Conservation (phyloP, 1,140 invertebrate species). For the Lordiphosa clarofinis region DNA sequence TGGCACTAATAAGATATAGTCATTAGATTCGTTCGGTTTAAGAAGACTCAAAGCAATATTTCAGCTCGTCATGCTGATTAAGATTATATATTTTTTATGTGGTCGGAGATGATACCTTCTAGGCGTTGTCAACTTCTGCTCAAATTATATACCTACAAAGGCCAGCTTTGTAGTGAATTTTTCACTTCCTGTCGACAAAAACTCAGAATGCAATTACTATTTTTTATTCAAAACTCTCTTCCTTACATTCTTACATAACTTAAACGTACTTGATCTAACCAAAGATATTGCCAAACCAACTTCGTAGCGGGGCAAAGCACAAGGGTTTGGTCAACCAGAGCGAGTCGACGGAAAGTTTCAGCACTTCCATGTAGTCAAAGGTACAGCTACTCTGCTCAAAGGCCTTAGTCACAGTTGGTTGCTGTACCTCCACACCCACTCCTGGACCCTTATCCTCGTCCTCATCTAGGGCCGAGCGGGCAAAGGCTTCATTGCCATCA, state of each 20-base stretch:
- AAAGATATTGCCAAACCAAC: conserved; percentile 71
- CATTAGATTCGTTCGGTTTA: too few relatives aligned
- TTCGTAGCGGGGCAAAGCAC: conserved; percentile 65
- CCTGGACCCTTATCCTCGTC: conserved; percentile 27
- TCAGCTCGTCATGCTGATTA: too few relatives aligned
- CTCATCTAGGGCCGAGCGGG: conserved; percentile 48
- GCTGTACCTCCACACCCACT: background rate
- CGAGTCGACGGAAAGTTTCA: conserved; percentile 65
- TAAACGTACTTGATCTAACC: conserved; percentile 30
- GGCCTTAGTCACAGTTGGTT: conserved; percentile 31
- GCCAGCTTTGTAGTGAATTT: too few relatives aligned
- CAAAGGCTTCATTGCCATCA: conserved; percentile 71
- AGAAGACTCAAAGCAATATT: too few relatives aligned
- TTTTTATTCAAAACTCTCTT: conserved; percentile 2
- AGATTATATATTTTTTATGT: too few relatives aligned
- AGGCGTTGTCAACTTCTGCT: too few relatives aligned
- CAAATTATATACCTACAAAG: too few relatives aligned
- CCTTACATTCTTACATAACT: background rate
- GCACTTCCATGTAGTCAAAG: conserved; percentile 68
- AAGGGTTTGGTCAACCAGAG: conserved; percentile 73
- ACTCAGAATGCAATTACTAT: background rate
- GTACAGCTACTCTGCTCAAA: conserved; percentile 62
- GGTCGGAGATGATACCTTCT: too few relatives aligned
- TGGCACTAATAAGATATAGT: too few relatives aligned
- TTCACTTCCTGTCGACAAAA: too few relatives aligned